Evolutionary conservation across 2,888 invertebrate species (phyloP), one percentile per base, ranked within the genome.

Genomic region (Sesia bembeciformis): DNA sequence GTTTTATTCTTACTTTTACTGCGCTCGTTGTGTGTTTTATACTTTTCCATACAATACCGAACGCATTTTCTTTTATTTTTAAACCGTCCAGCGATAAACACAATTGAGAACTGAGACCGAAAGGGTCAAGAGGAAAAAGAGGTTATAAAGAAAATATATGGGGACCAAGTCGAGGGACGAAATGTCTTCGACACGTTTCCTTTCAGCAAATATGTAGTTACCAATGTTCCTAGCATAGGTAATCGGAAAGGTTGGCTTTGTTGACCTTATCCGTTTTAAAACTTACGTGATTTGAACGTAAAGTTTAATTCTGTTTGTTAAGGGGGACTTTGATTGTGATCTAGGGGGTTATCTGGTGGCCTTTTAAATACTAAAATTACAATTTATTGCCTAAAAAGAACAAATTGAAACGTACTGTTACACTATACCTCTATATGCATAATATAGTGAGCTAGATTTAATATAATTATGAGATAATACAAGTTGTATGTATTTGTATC

Each of bases 121-220:
- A 73, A 74, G 73, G 73, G 70, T 72, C 67, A 68, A 69, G 64
- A 56, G 66, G 64, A 58, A 64, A 66, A 61, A 66, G 72, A 50
- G 61, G 65, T 72, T 72, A 70, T 77, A 76, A 74, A 76, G 70
- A 67, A 69, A 76, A 78, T 72, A 69, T 70, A 75, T 68, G 65
- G 58, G 60, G 59, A 63, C 61, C 61, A 64, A 62, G 67, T 62
- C 60, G 57, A 62, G 57, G 62, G 58, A 59, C 60, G 58, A 63
- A 65, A 62, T 56, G 65, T 67, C 67, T 60, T 54, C 61, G 7
- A 38, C 50, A 38, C 39, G 50, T 50, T 50, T 50, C 39, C 50
- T 50, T 50, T 50, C 46, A 8, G 46, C 46, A 46, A 46, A 46
- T 46, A 46, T 23, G 46, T 46, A 46, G 46, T 46, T 46, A 46